A percentile compares a stretch with the other conserved stretches of the same genome.
Evolutionary conservation across 2,888 invertebrate species (phyloP).

Genomic region (Orthonevra nobilis): DNA sequence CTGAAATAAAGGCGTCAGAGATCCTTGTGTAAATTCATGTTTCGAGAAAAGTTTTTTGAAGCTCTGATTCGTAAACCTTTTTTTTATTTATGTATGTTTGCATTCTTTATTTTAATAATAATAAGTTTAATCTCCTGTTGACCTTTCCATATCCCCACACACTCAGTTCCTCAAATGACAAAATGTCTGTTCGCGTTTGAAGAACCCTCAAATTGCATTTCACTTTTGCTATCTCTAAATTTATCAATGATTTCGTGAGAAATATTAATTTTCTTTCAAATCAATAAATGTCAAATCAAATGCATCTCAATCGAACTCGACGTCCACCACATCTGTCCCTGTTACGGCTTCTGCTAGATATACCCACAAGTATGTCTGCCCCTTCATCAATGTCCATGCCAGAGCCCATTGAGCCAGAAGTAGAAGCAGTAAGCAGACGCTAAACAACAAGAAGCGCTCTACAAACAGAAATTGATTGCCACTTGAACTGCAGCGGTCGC

Average conservation of each 20-base stretch:
- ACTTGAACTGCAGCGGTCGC: slow-evolving; percentile 66
- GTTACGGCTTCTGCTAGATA: slow-evolving; percentile 11
- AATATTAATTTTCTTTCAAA: slow-evolving; percentile 42
- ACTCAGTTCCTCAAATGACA: too few species aligned
- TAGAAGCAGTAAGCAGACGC: neutral
- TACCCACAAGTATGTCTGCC: neutral
- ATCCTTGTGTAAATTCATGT: too few species aligned
- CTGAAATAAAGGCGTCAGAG: too few species aligned
- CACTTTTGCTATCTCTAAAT: slow-evolving; percentile 17
- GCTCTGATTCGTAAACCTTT: too few species aligned
- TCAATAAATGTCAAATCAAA: slow-evolving; percentile 65
- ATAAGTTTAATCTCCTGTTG: too few species aligned
- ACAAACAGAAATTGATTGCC: slow-evolving; percentile 68
- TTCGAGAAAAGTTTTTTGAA: too few species aligned
- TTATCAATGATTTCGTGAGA: slow-evolving; percentile 45
- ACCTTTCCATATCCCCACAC: too few species aligned
- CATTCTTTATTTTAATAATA: too few species aligned
- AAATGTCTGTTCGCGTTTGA: too few species aligned
- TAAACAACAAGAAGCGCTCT: slow-evolving; percentile 46
- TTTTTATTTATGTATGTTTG: too few species aligned
- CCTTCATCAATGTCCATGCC: slow-evolving; percentile 13
- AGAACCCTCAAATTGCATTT: neutral
- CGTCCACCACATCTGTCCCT: slow-evolving; percentile 27
- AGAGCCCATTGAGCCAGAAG: slow-evolving; percentile 20
- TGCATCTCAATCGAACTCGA: slow-evolving; percentile 60